Conservation (phyloP, 2,113 vertebrate species). For the Nothobranchius furzeri region DNA sequence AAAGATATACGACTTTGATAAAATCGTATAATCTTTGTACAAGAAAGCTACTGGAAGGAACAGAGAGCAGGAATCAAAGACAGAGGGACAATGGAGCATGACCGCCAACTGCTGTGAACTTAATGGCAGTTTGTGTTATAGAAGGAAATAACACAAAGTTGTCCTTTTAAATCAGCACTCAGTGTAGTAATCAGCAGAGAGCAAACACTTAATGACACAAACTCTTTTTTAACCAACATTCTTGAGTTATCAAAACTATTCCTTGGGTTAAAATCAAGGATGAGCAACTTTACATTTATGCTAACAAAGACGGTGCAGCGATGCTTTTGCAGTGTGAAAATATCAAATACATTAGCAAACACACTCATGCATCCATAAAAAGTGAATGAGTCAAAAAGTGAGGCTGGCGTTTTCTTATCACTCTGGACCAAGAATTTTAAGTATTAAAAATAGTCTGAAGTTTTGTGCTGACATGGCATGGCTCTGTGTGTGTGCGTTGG, state of each 20-base stretch:
- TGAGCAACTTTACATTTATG: slow-evolving; percentile 7
- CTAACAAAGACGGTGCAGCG: background rate
- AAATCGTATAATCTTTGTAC: slow-evolving; percentile 35
- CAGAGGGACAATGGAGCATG: slow-evolving; percentile 17
- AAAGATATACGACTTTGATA: slow-evolving; percentile 56
- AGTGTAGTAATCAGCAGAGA: slow-evolving; percentile 15
- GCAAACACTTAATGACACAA: slow-evolving; percentile 35
- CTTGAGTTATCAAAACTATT: slow-evolving; percentile 11
- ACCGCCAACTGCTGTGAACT: slow-evolving; percentile 43
- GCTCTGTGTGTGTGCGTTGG: slow-evolving; percentile 9
- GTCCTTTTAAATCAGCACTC: slow-evolving; percentile 7
- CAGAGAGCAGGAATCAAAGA: slow-evolving; percentile 31
- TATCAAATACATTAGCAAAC: slow-evolving; percentile 2
- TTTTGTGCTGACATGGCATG: slow-evolving; percentile 35
- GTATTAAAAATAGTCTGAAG: slow-evolving; percentile 26
- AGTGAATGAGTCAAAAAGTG: slow-evolving; percentile 18
- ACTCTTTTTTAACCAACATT: slow-evolving; percentile 2
- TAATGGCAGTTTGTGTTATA: slow-evolving; percentile 13
- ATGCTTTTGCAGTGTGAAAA: background rate
- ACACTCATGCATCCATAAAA: slow-evolving; percentile 20
- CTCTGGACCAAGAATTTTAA: slow-evolving; percentile 29
- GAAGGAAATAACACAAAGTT: slow-evolving; percentile 30
- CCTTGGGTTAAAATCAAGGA: slow-evolving; percentile 4
- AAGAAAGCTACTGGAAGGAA: slow-evolving; percentile 42
- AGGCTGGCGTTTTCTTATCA: slow-evolving; percentile 9